Base-by-base conservation (phyloP, 2,797 vertebrate genomes). In the Rhynchonycteris naso region DNA sequence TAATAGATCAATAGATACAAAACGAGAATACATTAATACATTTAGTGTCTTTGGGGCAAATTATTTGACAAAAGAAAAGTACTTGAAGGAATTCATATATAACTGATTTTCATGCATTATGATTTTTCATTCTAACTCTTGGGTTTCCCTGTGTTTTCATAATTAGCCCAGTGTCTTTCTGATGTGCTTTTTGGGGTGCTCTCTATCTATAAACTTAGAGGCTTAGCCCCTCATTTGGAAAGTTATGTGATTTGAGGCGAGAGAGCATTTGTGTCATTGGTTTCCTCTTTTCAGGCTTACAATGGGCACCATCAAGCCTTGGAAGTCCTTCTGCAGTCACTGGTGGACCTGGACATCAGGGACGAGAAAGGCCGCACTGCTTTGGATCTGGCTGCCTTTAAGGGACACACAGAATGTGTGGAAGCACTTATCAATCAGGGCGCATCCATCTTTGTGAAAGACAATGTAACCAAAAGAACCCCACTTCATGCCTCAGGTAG, bases 301-400 rank as follows among this genome's bases (percentile, higher is more conserved):
- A 99, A 99, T 1, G 99, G 99, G 91, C 99, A 99, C 65, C 99
- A 99, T 14, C 99, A 99, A 97, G 99, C 99, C n/a, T 96, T 99
- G 98, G 99, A 99, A 97, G 99, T 99, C 9, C 98, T 99, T 79
- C 98, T 99, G 76, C 99, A 99, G 33, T 99, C 99, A 0, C 98
- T 99, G 94, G 98, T 98, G 24, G 99, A 99, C 90, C 98, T 99
- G 97, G 99, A 99, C 95, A 99, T 99, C 93, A 98, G 98, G 95
- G 99, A 99, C 2, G 99, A 99, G 95, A 98, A 98, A 7, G 99
- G 99, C 26, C 98, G 99, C 96, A 99, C 99, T 0, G 98, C 99
- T 3, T 97, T 99, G 98, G 99, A 99, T 35, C 98, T 99, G 95
- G 99, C 99, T 2, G 98, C 99, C 0, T 99, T 99, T 22, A 98